Evolutionary conservation across 30 jellyfish, hydroid and myxozoan species (phyloP).

Genomic region (Rhopilema esculentum): DNA sequence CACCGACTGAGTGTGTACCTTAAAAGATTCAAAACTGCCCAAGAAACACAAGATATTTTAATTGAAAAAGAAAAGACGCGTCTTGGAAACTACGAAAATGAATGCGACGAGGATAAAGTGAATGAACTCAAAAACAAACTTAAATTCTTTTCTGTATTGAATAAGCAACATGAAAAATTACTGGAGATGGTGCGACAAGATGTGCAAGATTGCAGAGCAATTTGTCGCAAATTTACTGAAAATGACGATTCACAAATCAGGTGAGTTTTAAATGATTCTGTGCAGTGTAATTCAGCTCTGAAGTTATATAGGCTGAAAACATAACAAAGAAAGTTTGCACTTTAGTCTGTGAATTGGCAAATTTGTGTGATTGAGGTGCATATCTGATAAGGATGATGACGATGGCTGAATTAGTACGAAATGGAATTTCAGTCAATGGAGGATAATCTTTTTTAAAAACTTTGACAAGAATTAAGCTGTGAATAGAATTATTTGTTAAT

Average conservation of each 20-base stretch:
- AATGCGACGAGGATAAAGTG: not conserved
- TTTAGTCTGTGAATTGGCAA: no score
- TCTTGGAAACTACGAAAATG: constrained; percentile 17
- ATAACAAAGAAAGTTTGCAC: no score
- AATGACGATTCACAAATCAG: constrained; percentile 50
- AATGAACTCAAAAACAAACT: constrained; percentile 35
- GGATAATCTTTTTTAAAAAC: no score
- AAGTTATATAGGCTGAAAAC: no score
- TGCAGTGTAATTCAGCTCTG: no score
- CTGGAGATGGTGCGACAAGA: constrained; percentile 77
- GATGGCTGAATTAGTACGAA: no score
- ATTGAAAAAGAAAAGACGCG: constrained; percentile 64
- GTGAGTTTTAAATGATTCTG: not conserved
- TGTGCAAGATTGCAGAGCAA: constrained; percentile 64
- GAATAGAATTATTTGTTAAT: no score
- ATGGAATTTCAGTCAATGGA: no score
- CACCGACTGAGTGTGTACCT: constrained; percentile 52
- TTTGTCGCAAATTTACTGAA: constrained; percentile 26
- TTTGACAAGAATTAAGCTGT: no score
- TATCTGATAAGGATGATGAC: no score
- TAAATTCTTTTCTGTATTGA: constrained; percentile 51
- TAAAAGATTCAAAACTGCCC: constrained; percentile 52
- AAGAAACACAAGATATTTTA: constrained; percentile 64
- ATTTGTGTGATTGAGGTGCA: no score
- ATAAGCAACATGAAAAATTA: constrained; percentile 56